Percentiles rank a stretch among this genome's conserved stretches.
phyloP scores from a whole-genome alignment of 2,113 vertebrate species.

The Platichthys stellatus region DNA sequence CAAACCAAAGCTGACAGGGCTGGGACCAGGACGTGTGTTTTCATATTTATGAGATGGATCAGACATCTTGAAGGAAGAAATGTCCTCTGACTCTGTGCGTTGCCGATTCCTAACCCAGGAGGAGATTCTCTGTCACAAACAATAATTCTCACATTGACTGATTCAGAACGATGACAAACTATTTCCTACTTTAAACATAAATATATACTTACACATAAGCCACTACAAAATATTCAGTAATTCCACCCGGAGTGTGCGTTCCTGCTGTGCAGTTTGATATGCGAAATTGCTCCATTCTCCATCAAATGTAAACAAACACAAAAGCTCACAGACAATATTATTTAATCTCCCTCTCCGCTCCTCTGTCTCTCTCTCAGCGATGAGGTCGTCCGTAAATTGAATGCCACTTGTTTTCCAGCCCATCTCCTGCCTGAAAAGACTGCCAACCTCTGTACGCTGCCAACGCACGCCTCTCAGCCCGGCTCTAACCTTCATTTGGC shows the following conservation, averaged over 20 bases:
- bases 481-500: constrained; percentile 74
- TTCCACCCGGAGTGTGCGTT: constrained; percentile 23
- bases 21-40: constrained; percentile 4
- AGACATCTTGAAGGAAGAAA: constrained; percentile 40
- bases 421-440: constrained; percentile 69
- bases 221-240: constrained; percentile 22
- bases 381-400: constrained; percentile 64
- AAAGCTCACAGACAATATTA: constrained; percentile 42
- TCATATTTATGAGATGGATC: constrained; percentile 14
- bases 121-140: constrained; percentile 44
- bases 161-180: constrained; percentile 32
- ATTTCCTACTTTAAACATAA: constrained; percentile 17
- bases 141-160: constrained; percentile 34
- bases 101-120: constrained; percentile 10
- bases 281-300: constrained; percentile 41
- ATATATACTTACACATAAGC: constrained; percentile 23
- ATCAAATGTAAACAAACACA: constrained; percentile 54
- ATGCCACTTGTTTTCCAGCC: constrained; percentile 70
- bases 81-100: constrained; percentile 7
- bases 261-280: constrained; percentile 30
- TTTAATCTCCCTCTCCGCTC: constrained; percentile 51
- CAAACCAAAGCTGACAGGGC: constrained; percentile 46
- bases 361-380: constrained; percentile 37
- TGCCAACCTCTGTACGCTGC: constrained; percentile 70
- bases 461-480: constrained; percentile 58